These are phyloP conservation scores for Elephantulus edwardii DNA, from an alignment of 2,113 vertebrate genomes.

Conservation along the genomic window DNA sequence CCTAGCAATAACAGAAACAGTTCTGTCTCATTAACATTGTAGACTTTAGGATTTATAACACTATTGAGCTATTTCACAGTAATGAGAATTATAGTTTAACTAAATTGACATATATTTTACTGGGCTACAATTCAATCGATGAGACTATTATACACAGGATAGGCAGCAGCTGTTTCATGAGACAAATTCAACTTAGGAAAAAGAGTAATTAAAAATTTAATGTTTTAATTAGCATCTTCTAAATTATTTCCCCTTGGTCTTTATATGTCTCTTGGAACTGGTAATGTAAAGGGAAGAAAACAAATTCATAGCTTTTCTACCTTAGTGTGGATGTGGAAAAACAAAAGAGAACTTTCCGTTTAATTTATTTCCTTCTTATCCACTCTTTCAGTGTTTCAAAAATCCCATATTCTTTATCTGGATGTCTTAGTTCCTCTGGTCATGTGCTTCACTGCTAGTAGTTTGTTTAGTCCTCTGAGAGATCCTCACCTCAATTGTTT, in stretches of 20 bases:
- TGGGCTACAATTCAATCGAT: no score
- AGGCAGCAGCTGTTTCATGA: not conserved
- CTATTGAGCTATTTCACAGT: no score
- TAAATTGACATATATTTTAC: no score
- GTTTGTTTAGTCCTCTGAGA: not conserved
- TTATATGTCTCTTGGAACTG: not conserved
- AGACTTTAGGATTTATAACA: no score
- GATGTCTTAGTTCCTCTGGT: conserved; percentile 27
- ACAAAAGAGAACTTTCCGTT: not conserved
- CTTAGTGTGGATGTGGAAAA: not conserved
- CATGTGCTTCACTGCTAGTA: not conserved
- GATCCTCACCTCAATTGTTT: not conserved
- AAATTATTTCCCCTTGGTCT: not conserved
- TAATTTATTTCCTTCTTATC: conserved; percentile 52
- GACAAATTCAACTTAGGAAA: conserved; percentile 27
- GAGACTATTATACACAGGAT: no score
- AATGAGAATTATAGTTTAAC: no score
- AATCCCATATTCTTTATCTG: conserved; percentile 58
- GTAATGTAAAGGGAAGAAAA: conserved; percentile 4
- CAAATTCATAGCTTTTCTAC: not conserved
- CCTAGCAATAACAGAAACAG: no score
- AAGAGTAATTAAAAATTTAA: conserved; percentile 15
- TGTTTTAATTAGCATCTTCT: not conserved
- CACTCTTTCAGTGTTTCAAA: not conserved
- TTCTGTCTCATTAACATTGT: no score